phyloP scores from a whole-genome alignment of 2,888 invertebrate species.

The Phasia obesa region DNA sequence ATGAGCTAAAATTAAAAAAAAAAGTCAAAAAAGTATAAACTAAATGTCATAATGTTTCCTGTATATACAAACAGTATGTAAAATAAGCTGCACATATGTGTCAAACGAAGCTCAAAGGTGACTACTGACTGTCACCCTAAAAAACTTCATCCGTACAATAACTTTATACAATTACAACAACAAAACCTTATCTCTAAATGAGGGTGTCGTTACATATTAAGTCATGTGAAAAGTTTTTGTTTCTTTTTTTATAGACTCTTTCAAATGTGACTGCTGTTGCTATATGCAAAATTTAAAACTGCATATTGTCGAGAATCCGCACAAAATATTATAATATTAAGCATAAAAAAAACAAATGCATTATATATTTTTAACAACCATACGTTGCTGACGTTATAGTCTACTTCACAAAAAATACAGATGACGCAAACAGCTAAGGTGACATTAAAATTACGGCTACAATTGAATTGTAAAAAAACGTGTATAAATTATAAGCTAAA shows the following conservation, averaged over 20 bases:
- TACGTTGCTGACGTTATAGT: conserved; percentile 51
- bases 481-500: too few relatives aligned
- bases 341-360: background rate
- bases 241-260: conserved; percentile 1
- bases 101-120: conserved; percentile 70
- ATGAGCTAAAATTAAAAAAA: conserved; percentile 9
- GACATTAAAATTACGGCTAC: conserved; percentile 43
- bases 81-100: conserved; percentile 38
- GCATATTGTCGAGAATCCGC: conserved; percentile 64
- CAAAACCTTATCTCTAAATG: conserved; percentile 52
- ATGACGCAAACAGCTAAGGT: conserved; percentile 62
- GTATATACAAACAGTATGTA: conserved; percentile 27
- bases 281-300: conserved; percentile 58
- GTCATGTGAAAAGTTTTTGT: conserved; percentile 65
- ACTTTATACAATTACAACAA: background rate
- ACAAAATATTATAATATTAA: conserved; percentile 44
- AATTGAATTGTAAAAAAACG: conserved; percentile 6
- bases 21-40: background rate
- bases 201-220: conserved; percentile 64
- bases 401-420: conserved; percentile 64
- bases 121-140: conserved; percentile 56
- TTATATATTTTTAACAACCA: conserved; percentile 21
- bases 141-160: conserved; percentile 5
- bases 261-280: conserved; percentile 9
- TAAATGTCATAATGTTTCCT: conserved; percentile 56